Evolutionary conservation across 2,888 invertebrate genomes (phyloP).

Genomic region (Heteromyza rotundicornis): DNA sequence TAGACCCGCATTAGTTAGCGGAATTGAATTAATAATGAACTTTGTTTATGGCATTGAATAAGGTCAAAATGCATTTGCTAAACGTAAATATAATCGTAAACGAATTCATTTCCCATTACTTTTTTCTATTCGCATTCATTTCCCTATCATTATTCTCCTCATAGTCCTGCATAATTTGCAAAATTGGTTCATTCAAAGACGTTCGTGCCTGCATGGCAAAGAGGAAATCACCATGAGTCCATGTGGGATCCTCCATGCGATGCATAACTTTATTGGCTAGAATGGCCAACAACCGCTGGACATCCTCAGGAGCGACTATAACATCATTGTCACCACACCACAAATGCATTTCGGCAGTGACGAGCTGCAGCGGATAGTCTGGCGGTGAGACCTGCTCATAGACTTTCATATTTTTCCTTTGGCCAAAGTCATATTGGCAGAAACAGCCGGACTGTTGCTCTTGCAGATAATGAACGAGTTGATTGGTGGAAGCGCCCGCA

Average conservation of each 20-base stretch:
- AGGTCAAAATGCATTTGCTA: too few relatives aligned
- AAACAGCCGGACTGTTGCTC: conserved; percentile 45
- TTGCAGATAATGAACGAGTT: conserved; percentile 50
- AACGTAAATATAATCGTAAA: too few relatives aligned
- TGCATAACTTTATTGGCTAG: conserved; percentile 40
- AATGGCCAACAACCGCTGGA: conserved; percentile 31
- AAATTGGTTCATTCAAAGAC: conserved; percentile 42
- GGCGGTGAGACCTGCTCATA: conserved; percentile 43
- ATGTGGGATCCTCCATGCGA: conserved; percentile 39
- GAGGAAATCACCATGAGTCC: conserved; percentile 44
- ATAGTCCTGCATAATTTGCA: conserved; percentile 39
- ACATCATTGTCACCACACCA: conserved; percentile 50
- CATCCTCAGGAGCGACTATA: conserved; percentile 47
- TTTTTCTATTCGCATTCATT: too few relatives aligned
- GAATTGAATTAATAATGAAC: too few relatives aligned
- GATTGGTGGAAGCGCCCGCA: conserved; percentile 49
- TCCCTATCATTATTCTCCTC: too few relatives aligned
- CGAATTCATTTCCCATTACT: too few relatives aligned
- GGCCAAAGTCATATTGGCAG: conserved; percentile 44
- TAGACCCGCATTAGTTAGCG: too few relatives aligned
- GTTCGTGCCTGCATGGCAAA: conserved; percentile 35
- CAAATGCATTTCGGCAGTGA: conserved; percentile 40
- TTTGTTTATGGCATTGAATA: too few relatives aligned
- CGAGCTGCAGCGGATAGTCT: conserved; percentile 43
- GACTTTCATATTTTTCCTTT: conserved; percentile 34